Evolutionary conservation across 2,888 invertebrate genomes (phyloP).

Genomic region (Penaeus monodon): DNA sequence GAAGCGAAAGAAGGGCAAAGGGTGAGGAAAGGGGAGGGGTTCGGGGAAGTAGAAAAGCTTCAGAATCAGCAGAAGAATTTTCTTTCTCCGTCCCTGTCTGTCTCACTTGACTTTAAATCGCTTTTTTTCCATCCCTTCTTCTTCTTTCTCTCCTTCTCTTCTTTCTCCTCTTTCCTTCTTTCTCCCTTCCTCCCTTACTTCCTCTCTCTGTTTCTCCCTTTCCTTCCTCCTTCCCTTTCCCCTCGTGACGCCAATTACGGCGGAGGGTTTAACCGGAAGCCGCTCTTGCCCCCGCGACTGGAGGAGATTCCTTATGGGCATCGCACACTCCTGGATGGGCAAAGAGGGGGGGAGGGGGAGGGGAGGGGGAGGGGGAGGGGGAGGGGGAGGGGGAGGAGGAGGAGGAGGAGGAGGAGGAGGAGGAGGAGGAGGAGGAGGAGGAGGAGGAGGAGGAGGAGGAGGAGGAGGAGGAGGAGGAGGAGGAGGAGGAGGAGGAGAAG

Average conservation of each 20-base stretch:
- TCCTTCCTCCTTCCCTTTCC: too few species aligned
- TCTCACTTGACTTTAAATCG: not conserved
- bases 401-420: not conserved
- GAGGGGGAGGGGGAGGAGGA: not conserved
- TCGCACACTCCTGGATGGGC: too few species aligned
- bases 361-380: not conserved
- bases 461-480: too few species aligned
- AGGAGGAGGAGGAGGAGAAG: not conserved
- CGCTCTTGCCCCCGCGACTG: too few species aligned
- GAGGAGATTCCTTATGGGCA: too few species aligned
- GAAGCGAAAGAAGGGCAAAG: not conserved
- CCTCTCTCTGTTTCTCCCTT: too few species aligned
- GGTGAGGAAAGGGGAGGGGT: not conserved
- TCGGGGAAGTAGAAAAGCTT: not conserved
- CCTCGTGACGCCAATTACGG: too few species aligned
- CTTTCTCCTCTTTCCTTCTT: not conserved
- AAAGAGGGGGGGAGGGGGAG: not conserved
- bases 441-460: not conserved
- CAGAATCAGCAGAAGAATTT: not conserved
- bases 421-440: not conserved
- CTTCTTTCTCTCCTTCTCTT: not conserved
- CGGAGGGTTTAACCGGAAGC: too few species aligned
- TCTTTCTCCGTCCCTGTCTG: not conserved
- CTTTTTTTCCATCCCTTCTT: not conserved
- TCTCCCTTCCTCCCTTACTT: too few species aligned